These are phyloP conservation scores for Buathra laborator DNA, from an alignment of 2,888 invertebrate genomes.

Conservation along the genomic window DNA sequence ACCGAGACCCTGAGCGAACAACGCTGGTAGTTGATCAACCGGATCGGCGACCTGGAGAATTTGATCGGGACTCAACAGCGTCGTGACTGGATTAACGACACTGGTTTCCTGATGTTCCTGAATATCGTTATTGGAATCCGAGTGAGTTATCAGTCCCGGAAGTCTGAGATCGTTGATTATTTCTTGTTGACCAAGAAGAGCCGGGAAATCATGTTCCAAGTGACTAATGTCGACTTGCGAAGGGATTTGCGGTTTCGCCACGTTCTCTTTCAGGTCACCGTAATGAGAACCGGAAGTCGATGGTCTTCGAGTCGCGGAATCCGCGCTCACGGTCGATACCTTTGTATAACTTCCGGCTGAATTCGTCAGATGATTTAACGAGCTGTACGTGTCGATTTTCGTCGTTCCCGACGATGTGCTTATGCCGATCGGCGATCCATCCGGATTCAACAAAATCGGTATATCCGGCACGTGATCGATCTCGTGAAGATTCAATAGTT, in stretches of 20 bases:
- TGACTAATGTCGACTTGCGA: slow-evolving; percentile 72
- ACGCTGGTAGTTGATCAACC: slow-evolving; percentile 82
- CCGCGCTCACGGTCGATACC: slow-evolving; percentile 76
- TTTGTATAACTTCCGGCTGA: slow-evolving; percentile 73
- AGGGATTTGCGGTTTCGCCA: slow-evolving; percentile 76
- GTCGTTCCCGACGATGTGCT: slow-evolving; percentile 51
- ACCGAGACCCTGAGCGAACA: slow-evolving; percentile 82
- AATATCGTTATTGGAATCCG: slow-evolving; percentile 78
- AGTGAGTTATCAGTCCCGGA: slow-evolving; percentile 78
- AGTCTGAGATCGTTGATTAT: slow-evolving; percentile 80
- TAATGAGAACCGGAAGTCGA: slow-evolving; percentile 85
- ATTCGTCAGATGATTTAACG: slow-evolving; percentile 65
- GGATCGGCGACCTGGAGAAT: slow-evolving; percentile 84
- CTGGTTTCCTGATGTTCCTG: slow-evolving; percentile 71
- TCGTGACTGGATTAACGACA: slow-evolving; percentile 78
- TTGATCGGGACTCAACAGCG: slow-evolving; percentile 81
- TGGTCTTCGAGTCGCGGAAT: slow-evolving; percentile 70
- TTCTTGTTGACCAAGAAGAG: slow-evolving; percentile 79
- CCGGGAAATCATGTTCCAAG: slow-evolving; percentile 76
- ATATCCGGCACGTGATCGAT: slow-evolving; percentile 83
- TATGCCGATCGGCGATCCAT: slow-evolving; percentile 80
- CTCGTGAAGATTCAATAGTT: slow-evolving; percentile 76
- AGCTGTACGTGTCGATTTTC: slow-evolving; percentile 38
- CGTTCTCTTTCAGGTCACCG: slow-evolving; percentile 85
- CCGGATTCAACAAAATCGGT: slow-evolving; percentile 81